A percentile compares a stretch with the other conserved stretches of the same genome.
Conservation (phyloP, 2,888 invertebrate genomes). For the Nineta flava region DNA sequence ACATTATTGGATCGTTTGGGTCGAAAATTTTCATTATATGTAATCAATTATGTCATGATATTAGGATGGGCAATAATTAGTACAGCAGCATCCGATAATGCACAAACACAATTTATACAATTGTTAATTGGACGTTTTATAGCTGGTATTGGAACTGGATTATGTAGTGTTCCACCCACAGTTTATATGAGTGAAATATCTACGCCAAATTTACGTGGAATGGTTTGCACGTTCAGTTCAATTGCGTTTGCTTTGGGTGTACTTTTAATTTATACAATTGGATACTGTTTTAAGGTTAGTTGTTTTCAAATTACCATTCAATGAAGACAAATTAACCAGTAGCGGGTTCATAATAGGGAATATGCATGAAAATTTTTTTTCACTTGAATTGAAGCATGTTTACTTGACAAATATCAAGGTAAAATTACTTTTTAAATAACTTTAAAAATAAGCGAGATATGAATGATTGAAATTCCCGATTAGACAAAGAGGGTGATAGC, state of each 20-base stretch:
- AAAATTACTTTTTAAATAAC: too few species aligned
- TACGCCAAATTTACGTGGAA: conserved; percentile 28
- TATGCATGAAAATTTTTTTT: background rate
- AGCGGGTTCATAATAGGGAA: background rate
- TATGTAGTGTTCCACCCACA: conserved; percentile 35
- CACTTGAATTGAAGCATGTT: too few species aligned
- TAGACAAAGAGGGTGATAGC: too few species aligned
- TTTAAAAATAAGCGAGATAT: too few species aligned
- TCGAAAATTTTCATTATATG: conserved; percentile 29
- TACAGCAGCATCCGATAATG: conserved; percentile 20
- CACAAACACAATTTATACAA: conserved; percentile 20
- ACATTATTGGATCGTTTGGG: conserved; percentile 34
- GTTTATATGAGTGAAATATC: conserved; percentile 38
- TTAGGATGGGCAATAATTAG: conserved; percentile 35
- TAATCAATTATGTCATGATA: conserved; percentile 30
- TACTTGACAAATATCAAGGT: too few species aligned
- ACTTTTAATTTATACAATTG: conserved; percentile 34
- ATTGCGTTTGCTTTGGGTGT: conserved; percentile 34
- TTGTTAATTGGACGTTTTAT: conserved; percentile 30
- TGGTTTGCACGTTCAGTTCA: conserved; percentile 37
- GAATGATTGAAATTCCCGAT: too few species aligned
- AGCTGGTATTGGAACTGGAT: conserved; percentile 29
- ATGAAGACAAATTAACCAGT: background rate
- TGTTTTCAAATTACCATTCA: too few species aligned
- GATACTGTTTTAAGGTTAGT: conserved; percentile 29